Conservation (phyloP, 2,797 vertebrate species). For the Bradypus variegatus region DNA sequence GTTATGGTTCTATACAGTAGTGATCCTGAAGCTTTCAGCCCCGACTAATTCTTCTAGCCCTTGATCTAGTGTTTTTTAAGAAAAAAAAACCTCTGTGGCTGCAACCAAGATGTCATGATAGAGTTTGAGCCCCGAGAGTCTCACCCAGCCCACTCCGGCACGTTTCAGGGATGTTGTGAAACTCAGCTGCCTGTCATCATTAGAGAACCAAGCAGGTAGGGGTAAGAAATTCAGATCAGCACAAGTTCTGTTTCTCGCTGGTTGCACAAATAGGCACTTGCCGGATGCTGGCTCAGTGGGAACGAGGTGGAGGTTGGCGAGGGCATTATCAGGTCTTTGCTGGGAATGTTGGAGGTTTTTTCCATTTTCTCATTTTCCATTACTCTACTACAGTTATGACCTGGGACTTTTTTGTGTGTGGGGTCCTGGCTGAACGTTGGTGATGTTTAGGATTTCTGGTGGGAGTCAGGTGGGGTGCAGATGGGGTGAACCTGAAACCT, state of each 20-base stretch:
- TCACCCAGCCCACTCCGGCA: slow-evolving; percentile 50
- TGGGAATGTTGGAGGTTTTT: slow-evolving; percentile 46
- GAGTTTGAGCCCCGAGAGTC: slow-evolving; percentile 21
- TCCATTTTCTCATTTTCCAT: slow-evolving; percentile 57
- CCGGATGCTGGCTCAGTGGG: slow-evolving; percentile 43
- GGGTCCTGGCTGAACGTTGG: slow-evolving; percentile 13
- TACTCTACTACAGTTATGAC: slow-evolving; percentile 6
- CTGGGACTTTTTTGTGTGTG: slow-evolving; percentile 57
- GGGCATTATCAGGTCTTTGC: background rate
- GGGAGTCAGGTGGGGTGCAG: background rate
- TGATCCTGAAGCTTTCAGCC: background rate
- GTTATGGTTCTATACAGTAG: background rate
- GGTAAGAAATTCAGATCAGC: background rate
- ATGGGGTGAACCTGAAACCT: slow-evolving; percentile 27
- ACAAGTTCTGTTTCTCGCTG: background rate
- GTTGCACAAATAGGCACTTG: background rate
- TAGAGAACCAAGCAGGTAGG: background rate
- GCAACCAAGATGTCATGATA: slow-evolving; percentile 30
- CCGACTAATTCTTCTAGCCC: slow-evolving; percentile 39
- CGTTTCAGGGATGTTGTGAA: slow-evolving; percentile 51
- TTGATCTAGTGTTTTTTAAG: slow-evolving; percentile 3
- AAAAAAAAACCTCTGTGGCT: slow-evolving; percentile 47
- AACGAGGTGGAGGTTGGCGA: background rate
- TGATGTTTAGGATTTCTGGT: slow-evolving; percentile 36
- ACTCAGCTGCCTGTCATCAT: background rate